Conservation (phyloP, 1,140 invertebrate genomes). For the Drosophila mauritiana region DNA sequence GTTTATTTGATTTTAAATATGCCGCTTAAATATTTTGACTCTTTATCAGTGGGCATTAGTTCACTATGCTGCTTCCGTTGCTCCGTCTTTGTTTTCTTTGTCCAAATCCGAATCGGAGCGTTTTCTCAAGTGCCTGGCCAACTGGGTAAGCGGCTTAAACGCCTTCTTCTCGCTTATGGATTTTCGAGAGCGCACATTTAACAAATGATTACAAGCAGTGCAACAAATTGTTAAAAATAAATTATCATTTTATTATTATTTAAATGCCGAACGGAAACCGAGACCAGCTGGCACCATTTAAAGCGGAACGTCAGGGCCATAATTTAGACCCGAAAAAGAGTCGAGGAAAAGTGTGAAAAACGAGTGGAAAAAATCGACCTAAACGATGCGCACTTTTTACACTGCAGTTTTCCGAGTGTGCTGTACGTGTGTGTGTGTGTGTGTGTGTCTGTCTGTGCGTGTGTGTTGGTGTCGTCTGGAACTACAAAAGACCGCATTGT, state of each 20-base stretch:
- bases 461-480: constrained; percentile 64
- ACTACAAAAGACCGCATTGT: constrained; percentile 82
- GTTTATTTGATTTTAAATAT: constrained; percentile 83
- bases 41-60: constrained; percentile 69
- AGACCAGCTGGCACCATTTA: constrained; percentile 63
- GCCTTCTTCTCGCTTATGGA: constrained; percentile 57
- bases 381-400: constrained; percentile 67
- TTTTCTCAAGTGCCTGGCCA: constrained; percentile 39
- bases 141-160: constrained; percentile 72
- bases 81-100: constrained; percentile 47
- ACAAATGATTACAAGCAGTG: constrained; percentile 81
- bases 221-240: constrained; percentile 81
- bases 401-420: constrained; percentile 41
- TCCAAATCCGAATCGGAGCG: constrained; percentile 13
- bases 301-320: constrained; percentile 58
- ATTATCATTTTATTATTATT: constrained; percentile 81
- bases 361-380: constrained; percentile 41
- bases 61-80: constrained; percentile 17
- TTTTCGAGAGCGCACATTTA: constrained; percentile 65
- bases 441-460: constrained; percentile 20
- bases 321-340: constrained; percentile 56
- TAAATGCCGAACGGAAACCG: constrained; percentile 74
- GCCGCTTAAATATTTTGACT: constrained; percentile 78
- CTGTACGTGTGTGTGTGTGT: constrained; percentile 10
- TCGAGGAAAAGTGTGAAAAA: constrained; percentile 32